Base-by-base conservation (phyloP, 2,888 invertebrate genomes). In the Calameuta idolon region DNA sequence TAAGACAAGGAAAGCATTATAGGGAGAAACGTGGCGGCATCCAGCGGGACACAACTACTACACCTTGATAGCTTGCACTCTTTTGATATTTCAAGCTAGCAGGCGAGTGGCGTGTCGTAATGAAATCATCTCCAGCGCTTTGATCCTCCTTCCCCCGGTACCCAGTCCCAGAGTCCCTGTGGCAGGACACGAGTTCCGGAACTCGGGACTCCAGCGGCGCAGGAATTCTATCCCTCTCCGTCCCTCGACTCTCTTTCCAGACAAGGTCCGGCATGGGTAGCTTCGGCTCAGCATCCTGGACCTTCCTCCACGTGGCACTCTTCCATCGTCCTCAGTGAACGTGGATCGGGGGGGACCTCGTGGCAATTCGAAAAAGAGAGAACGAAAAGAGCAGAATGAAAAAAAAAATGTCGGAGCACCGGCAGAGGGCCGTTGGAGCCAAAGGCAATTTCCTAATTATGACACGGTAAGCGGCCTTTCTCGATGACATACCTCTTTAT, bases 81-180 rank as follows among this genome's bases (percentile, higher is more conserved):
- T 90, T 91, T 89, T 91, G 90, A 91, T 90, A 91, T 90, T 90
- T 90, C 89, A 90, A 87, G 88, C 87, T 85, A 89, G 88, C 88
- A 89, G 87, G 89, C 89, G 88, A 90, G 89, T 89, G 88, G 87
- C 88, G 88, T 87, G 89, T 88, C 87, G 87, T 91, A 91, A 91
- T 91, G 89, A 91, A 91, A 91, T 91, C 89, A 91, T 91, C 90
- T 88, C 87, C 86, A 86, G 85, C 86, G 88, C 91, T 91, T 91
- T 91, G 91, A 91, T 91, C 91, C 90, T 69, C 69, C 33, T 69
- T 69, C 69, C 30, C 69, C 69, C 0, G 31, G 15, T 69, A 33
- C 11, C 12, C 69, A 69, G 69, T 40, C 40, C 40, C 40, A 5
- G 40, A 40, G 40, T 40, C 15, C 15, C 40, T 40, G 30, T 33